Base-by-base conservation (phyloP, 53 echinoderm and acorn worm genomes). In the Zoroaster sp. region DNA sequence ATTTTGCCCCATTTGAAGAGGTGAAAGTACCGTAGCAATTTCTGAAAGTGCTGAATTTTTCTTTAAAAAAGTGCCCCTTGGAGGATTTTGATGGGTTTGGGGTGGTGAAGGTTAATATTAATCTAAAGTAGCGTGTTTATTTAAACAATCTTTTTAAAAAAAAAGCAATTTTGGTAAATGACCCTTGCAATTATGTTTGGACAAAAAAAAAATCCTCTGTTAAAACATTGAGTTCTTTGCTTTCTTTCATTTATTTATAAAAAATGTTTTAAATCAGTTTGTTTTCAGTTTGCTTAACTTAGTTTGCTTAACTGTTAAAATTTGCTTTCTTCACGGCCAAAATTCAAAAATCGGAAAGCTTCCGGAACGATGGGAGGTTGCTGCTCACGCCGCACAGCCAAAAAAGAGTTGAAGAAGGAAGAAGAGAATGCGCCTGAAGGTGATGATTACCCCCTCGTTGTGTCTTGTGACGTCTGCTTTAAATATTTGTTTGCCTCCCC, bases 371-470 rank as follows among this genome's bases (percentile, higher is more conserved):
- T 85, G 85, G 85, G 85, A 85, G 51, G 46, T 30, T 85, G 85
- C 47, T 85, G 85, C 85, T 85, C 85, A 69, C 69, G 85, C 13
- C 33, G 13, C 36, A 46, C 43, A 17, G 85, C 85, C 85, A 69
- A 85, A 70, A 85, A 85, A 66, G 33, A 47, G 14, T 51, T 85
- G 85, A 71, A 85, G 85, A 85, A 85, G n/a, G 85, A 85, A 35
- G 72, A 69, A 8, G 59, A 52, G 1, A 34, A 28, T 7, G 33
- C 85, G 20, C 85, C 85, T 10, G 85, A 85, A 85, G 85, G 85
- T 85, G 85, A 85, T 51, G 36, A 69, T 69, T n/a, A 15, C 47
- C 5, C 37, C 21, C 4, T 43, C 42, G 66, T 71, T 47, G 35
- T 69, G 32, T 33, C 70, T 37, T 71, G 35, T 37, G 3, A 34